Conservation (phyloP, 2,113 vertebrate genomes). For the Nasalis larvatus region DNA sequence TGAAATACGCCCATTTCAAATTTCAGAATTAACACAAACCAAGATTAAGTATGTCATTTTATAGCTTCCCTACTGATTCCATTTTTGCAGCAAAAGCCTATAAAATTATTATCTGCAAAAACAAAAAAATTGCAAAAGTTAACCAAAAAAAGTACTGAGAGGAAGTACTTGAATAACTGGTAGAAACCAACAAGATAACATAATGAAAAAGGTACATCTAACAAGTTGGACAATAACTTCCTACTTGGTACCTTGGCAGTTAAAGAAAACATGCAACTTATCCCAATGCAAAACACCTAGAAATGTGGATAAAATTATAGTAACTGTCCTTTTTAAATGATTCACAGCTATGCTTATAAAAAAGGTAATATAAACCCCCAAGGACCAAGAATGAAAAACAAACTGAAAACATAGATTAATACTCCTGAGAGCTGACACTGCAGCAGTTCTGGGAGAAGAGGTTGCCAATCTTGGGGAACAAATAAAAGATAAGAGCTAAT, state of each 20-base stretch:
- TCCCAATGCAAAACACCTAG: not conserved
- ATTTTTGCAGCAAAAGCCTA: not conserved
- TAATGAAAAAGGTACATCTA: not conserved
- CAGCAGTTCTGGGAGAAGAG: not conserved
- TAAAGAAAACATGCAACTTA: not conserved
- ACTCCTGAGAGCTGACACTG: not conserved
- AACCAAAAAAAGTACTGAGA: not conserved
- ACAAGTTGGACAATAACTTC: not conserved
- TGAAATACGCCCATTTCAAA: not conserved
- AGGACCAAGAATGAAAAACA: slow-evolving; percentile 9
- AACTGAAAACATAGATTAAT: slow-evolving; percentile 1
- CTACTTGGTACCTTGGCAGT: not conserved
- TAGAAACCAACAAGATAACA: not conserved
- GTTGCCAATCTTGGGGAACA: not conserved
- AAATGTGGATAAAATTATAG: not conserved
- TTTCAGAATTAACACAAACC: not conserved
- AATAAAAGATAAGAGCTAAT: not conserved
- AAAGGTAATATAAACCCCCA: not conserved
- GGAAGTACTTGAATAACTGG: not conserved
- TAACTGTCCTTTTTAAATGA: not conserved
- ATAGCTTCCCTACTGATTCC: not conserved
- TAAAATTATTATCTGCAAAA: slow-evolving; percentile 12
- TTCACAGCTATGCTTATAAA: not conserved
- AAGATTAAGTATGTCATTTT: not conserved
- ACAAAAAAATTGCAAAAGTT: not conserved